Conservation (phyloP, 2,113 vertebrate genomes). For the Tupaia tana region DNA sequence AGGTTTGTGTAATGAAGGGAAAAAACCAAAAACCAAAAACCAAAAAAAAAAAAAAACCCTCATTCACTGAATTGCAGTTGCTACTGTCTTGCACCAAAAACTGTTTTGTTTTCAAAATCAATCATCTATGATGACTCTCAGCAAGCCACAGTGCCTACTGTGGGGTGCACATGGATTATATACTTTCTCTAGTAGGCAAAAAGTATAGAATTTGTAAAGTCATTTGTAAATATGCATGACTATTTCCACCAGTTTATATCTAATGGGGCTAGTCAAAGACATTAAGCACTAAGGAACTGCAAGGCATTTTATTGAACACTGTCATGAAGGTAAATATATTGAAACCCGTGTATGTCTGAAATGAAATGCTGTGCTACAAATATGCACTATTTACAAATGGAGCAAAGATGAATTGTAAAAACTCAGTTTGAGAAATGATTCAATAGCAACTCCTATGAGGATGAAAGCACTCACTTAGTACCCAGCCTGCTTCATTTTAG, state of each 20-base stretch:
- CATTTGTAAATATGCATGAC: slow-evolving; percentile 39
- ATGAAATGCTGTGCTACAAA: slow-evolving; percentile 36
- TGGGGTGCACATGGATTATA: slow-evolving; percentile 58
- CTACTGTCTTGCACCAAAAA: slow-evolving; percentile 57
- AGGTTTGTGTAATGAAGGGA: slow-evolving; percentile 56
- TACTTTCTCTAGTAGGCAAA: slow-evolving; percentile 50
- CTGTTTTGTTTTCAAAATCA: slow-evolving; percentile 81
- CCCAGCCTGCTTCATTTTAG: slow-evolving; percentile 49
- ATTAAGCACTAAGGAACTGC: slow-evolving; percentile 29
- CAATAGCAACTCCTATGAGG: slow-evolving; percentile 27
- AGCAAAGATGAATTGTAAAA: slow-evolving; percentile 52
- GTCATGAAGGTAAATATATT: slow-evolving; percentile 53
- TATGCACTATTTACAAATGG: slow-evolving; percentile 40
- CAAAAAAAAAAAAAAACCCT: slow-evolving; percentile 33
- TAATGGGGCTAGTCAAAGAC: slow-evolving; percentile 46
- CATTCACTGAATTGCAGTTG: slow-evolving; percentile 51
- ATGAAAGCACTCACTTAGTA: slow-evolving; percentile 6
- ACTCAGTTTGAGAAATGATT: slow-evolving; percentile 43
- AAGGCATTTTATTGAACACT: slow-evolving; percentile 29
- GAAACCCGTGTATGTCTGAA: slow-evolving; percentile 25
- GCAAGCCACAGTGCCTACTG: slow-evolving; percentile 61
- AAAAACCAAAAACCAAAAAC: neutral
- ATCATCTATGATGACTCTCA: slow-evolving; percentile 67
- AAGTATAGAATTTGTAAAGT: slow-evolving; percentile 37
- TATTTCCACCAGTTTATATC: slow-evolving; percentile 55